A percentile compares a stretch with the other conserved stretches of the same genome.
These are phyloP conservation scores for Loxodonta africana DNA, from an alignment of 2,113 vertebrate species.

Conservation along the genomic window DNA sequence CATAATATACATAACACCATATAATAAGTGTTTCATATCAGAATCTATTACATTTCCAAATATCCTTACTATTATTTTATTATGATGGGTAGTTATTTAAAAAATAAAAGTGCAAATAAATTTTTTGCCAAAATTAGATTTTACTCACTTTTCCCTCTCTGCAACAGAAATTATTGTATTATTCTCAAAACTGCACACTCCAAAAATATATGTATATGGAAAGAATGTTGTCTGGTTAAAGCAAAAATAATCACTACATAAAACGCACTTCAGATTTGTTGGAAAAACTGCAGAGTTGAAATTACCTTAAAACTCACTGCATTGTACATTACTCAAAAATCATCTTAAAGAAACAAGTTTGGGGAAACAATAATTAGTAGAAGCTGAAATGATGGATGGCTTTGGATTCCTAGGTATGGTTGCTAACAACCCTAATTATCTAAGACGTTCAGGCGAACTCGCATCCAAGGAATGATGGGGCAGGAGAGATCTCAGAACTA, in stretches of 20 bases:
- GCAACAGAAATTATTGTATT: conserved; percentile 58
- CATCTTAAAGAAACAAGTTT: background rate
- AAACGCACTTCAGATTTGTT: conserved; percentile 54
- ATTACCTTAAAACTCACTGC: conserved; percentile 53
- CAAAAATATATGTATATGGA: conserved; percentile 70
- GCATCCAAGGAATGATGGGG: background rate
- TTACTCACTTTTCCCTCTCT: conserved; percentile 65
- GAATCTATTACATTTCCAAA: conserved; percentile 38
- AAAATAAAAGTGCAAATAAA: conserved; percentile 62
- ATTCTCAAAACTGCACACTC: conserved; percentile 69
- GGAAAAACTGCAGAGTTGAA: conserved; percentile 57
- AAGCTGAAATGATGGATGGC: background rate
- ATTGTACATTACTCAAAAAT: conserved; percentile 11
- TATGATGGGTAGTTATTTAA: conserved; percentile 44
- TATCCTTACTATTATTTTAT: conserved; percentile 38
- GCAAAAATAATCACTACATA: conserved; percentile 68
- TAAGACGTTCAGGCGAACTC: background rate
- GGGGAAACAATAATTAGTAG: background rate
- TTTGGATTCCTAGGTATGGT: background rate
- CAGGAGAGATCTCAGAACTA: background rate
- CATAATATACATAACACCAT: background rate
- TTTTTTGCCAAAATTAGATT: conserved; percentile 69
- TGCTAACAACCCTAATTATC: background rate
- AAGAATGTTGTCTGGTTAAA: conserved; percentile 42
- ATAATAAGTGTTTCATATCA: background rate